phyloP scores from a whole-genome alignment of 2,797 vertebrate species.

The Anniella stebbinsi region DNA sequence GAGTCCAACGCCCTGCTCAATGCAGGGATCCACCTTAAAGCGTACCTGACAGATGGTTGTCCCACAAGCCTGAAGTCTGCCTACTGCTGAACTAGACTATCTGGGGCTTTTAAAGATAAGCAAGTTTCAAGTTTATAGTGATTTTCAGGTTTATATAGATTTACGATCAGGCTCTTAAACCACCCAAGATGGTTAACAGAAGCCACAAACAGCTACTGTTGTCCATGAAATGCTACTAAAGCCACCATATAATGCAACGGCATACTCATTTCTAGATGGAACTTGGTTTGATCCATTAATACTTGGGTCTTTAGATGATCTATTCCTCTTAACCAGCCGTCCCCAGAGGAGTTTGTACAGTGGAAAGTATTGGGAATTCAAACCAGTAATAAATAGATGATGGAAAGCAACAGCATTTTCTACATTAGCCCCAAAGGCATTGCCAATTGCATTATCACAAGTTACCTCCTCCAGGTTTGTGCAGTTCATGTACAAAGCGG shows the following conservation, averaged over 20 bases:
- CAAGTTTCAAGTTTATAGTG: no score
- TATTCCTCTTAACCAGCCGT: background rate
- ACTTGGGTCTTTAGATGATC: background rate
- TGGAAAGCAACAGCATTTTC: background rate
- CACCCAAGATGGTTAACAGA: background rate
- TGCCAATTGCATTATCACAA: background rate
- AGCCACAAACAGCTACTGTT: no score
- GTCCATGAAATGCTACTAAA: background rate
- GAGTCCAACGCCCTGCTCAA: no score
- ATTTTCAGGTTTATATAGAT: no score
- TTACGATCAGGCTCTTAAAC: no score
- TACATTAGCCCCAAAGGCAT: background rate
- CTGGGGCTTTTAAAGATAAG: no score
- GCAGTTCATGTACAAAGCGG: constrained; percentile 57
- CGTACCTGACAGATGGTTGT: no score
- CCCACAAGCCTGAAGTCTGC: no score
- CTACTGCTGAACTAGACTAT: no score
- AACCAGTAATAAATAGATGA: background rate
- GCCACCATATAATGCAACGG: background rate
- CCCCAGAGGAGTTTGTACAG: background rate
- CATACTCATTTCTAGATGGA: background rate
- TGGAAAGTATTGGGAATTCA: background rate
- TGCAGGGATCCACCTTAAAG: no score
- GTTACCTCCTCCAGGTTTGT: constrained; percentile 61
- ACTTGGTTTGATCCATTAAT: background rate